Conservation (phyloP, 1,140 invertebrate genomes). For the Diorhabda elongata region DNA sequence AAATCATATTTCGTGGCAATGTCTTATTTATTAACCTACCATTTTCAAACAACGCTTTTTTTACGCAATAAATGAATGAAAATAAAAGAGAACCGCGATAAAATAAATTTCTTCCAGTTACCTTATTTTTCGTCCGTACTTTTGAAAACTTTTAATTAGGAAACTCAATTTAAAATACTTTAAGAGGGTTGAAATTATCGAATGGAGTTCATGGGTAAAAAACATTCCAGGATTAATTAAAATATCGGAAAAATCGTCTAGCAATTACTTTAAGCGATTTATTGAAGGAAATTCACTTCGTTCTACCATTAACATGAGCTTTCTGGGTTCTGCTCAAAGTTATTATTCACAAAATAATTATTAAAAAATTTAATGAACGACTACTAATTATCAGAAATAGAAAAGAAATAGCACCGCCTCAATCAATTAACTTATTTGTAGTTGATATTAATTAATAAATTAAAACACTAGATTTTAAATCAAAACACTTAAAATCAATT, state of each 20-base stretch:
- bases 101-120: constrained; percentile 18
- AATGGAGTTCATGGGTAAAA: constrained; percentile 24
- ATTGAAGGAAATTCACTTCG: too few species aligned
- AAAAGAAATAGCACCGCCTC: too few species aligned
- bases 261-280: background rate
- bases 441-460: too few species aligned
- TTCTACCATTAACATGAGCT: too few species aligned
- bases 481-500: too few species aligned
- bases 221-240: constrained; percentile 22
- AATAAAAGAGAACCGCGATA: constrained; percentile 4
- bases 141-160: constrained; percentile 33
- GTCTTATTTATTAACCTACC: background rate
- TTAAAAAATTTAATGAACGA: too few species aligned
- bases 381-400: too few species aligned
- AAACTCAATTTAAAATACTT: constrained; percentile 33
- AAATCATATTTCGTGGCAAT: too few species aligned
- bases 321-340: too few species aligned
- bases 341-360: too few species aligned
- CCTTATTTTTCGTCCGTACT: constrained; percentile 27
- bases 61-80: background rate
- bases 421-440: too few species aligned
- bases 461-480: too few species aligned
- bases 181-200: constrained; percentile 27
- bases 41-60: background rate
- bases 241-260: constrained; percentile 14